phyloP scores from a whole-genome alignment of 1,140 invertebrate species.

The Solenopsis fugax region DNA sequence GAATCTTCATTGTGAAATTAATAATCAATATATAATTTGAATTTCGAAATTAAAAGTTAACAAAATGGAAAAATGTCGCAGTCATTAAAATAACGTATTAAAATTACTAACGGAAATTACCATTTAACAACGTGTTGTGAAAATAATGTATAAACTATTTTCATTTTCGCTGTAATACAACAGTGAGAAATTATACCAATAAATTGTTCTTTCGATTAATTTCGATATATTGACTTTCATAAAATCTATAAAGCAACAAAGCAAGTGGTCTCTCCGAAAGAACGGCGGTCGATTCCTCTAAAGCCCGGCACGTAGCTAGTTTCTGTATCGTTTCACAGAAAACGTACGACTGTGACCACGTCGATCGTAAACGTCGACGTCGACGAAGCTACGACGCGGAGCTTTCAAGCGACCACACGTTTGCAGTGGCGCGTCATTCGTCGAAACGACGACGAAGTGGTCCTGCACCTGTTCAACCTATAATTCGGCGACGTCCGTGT shows the following conservation, averaged over 20 bases:
- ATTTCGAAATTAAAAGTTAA: conserved; percentile 22
- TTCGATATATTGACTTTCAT: background rate
- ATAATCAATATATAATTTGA: conserved; percentile 25
- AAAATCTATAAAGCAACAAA: background rate
- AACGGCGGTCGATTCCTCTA: conserved; percentile 22
- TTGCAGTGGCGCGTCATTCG: conserved; percentile 66
- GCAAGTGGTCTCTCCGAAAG: conserved; percentile 18
- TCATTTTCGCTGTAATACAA: background rate
- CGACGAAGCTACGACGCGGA: conserved; percentile 30
- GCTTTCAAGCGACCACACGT: conserved; percentile 35
- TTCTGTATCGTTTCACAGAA: conserved; percentile 60
- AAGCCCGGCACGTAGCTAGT: conserved; percentile 9
- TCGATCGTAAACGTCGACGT: conserved; percentile 68
- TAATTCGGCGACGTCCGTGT: conserved; percentile 65
- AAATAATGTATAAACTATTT: background rate
- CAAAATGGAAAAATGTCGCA: background rate
- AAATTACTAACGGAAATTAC: conserved; percentile 11
- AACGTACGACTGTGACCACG: conserved; percentile 53
- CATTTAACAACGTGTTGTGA: conserved; percentile 2
- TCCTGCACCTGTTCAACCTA: conserved; percentile 71
- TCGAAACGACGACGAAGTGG: conserved; percentile 70
- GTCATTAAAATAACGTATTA: conserved; percentile 25
- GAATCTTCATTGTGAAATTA: conserved; percentile 12
- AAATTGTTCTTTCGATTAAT: conserved; percentile 1
- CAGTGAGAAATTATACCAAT: background rate